These are phyloP conservation scores for Cheilosia pagana DNA, from an alignment of 2,888 invertebrate genomes.

Conservation along the genomic window DNA sequence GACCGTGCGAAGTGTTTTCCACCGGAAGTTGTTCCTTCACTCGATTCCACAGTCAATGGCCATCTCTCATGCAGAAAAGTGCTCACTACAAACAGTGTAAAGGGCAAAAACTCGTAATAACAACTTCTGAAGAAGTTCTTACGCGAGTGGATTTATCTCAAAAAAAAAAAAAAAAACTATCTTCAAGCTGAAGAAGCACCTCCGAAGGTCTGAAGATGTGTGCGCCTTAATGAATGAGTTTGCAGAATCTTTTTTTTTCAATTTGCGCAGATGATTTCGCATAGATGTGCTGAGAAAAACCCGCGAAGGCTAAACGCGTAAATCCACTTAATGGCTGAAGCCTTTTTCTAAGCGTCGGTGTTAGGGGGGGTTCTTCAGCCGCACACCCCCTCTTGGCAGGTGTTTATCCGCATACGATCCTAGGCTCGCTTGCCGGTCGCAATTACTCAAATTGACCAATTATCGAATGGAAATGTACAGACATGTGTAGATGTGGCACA, in stretches of 20 bases:
- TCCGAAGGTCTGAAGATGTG: background rate
- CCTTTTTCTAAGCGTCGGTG: conserved; percentile 41
- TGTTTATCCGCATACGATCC: conserved; percentile 33
- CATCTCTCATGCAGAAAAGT: conserved; percentile 5
- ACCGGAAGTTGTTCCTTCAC: conserved; percentile 70
- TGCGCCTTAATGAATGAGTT: conserved; percentile 66
- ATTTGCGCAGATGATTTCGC: conserved; percentile 17
- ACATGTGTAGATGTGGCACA: conserved; percentile 39
- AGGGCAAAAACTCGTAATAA: conserved; percentile 54
- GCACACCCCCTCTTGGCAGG: background rate
- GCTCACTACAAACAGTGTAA: conserved; percentile 26
- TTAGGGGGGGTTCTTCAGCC: conserved; percentile 10
- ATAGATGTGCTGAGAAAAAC: background rate
- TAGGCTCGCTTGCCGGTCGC: conserved; percentile 49
- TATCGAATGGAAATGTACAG: conserved; percentile 63
- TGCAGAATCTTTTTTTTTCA: conserved; percentile 50
- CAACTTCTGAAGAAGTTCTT: conserved; percentile 71
- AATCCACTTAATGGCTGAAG: conserved; percentile 63
- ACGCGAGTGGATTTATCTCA: conserved; percentile 7
- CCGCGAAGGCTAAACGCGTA: conserved; percentile 47
- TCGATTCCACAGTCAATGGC: conserved; percentile 24
- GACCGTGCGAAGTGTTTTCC: conserved; percentile 67
- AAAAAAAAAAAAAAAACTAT: background rate
- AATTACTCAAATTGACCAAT: conserved; percentile 74
- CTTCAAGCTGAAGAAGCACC: conserved; percentile 9